phyloP scores from a whole-genome alignment of 37 sponge, comb jelly and placozoan genomes.

The Ianthella basta region DNA sequence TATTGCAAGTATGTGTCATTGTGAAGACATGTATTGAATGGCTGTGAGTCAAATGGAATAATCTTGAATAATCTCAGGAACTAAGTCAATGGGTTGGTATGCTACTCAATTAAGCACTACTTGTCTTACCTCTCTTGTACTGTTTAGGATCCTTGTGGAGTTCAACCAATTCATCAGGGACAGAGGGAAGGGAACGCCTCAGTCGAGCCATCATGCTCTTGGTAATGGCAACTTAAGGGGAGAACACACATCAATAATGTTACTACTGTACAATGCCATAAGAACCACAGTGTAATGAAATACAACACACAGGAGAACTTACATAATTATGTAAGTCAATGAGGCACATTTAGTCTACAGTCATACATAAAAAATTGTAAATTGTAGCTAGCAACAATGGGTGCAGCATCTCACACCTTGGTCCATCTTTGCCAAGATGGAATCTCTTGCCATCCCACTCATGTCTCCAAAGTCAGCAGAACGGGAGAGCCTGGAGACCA shows the following conservation, averaged over 20 bases:
- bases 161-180: background rate
- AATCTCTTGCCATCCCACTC: background rate
- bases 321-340: too few relatives aligned
- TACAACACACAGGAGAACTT: too few relatives aligned
- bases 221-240: background rate
- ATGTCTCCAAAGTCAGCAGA: background rate
- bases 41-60: too few relatives aligned
- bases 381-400: too few relatives aligned
- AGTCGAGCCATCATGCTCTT: background rate
- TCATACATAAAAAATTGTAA: too few relatives aligned
- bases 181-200: constrained; percentile 34
- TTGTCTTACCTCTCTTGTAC: constrained; percentile 28
- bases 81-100: too few relatives aligned
- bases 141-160: constrained; percentile 38
- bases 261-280: too few relatives aligned
- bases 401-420: constrained; percentile 3
- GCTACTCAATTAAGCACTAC: background rate
- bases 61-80: too few relatives aligned
- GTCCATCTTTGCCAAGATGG: constrained; percentile 25
- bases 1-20: background rate
- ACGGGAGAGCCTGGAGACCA: background rate
- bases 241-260: too few relatives aligned
- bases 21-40: too few relatives aligned
- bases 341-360: too few relatives aligned
- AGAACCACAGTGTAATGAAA: too few relatives aligned